Conservation (phyloP, 1,140 invertebrate genomes). For the Sitodiplosis mosellana region DNA sequence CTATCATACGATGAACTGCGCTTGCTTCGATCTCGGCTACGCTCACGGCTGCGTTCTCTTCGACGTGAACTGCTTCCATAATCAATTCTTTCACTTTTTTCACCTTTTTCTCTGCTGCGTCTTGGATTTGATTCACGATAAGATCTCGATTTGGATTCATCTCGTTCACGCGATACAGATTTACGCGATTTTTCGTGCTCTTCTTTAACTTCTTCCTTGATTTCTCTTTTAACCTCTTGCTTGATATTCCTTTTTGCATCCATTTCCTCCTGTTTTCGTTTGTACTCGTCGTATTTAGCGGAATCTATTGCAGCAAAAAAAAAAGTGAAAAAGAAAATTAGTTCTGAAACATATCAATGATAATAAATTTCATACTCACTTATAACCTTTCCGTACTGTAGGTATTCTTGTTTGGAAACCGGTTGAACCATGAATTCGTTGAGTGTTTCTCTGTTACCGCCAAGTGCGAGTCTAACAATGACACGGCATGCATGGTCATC, state of each 20-base stretch:
- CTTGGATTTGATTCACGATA: slow-evolving; percentile 8
- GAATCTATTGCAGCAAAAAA: slow-evolving; percentile 35
- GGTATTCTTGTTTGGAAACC: slow-evolving; percentile 59
- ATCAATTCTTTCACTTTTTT: not conserved
- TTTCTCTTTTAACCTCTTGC: slow-evolving; percentile 1
- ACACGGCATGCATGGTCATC: slow-evolving; percentile 69
- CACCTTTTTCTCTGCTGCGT: slow-evolving; percentile 8
- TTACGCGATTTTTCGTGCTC: not conserved
- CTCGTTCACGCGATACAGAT: slow-evolving; percentile 2
- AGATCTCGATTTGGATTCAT: not conserved
- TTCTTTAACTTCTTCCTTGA: slow-evolving; percentile 5
- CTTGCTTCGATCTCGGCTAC: not conserved
- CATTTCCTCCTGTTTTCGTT: slow-evolving; percentile 27
- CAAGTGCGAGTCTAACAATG: slow-evolving; percentile 58
- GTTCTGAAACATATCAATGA: slow-evolving; percentile 1
- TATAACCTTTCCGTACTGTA: slow-evolving; percentile 60
- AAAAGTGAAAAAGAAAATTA: slow-evolving; percentile 12
- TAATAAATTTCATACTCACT: slow-evolving; percentile 37
- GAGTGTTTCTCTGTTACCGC: slow-evolving; percentile 45
- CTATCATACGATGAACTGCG: not conserved
- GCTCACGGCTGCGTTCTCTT: slow-evolving; percentile 7
- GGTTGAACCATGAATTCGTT: slow-evolving; percentile 59
- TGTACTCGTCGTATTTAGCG: slow-evolving; percentile 46
- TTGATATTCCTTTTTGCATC: no score
- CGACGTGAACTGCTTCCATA: not conserved